A percentile compares a stretch with the other conserved stretches of the same genome.
Conservation (phyloP, 1,140 invertebrate species). For the Diorhabda carinulata region DNA sequence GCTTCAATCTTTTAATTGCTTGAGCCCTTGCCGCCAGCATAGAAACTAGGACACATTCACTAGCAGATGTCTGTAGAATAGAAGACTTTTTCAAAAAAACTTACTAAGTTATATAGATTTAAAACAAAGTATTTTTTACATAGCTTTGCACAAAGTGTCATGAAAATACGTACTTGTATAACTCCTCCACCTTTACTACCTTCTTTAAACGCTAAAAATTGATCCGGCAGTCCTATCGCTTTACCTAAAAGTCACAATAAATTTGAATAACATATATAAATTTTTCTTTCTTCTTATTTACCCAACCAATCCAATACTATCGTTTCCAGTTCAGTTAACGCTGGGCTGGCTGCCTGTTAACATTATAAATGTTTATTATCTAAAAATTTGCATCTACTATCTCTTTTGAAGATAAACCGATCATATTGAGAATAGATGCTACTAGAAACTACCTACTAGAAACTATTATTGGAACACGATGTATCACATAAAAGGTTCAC, state of each 20-base stretch:
- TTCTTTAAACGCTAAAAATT: constrained; percentile 78
- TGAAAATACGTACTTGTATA: constrained; percentile 67
- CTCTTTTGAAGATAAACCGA: too few relatives aligned
- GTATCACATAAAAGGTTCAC: too few relatives aligned
- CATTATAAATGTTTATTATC: too few relatives aligned
- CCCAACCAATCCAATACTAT: constrained; percentile 97
- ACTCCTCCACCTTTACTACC: constrained; percentile 88
- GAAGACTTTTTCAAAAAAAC: too few relatives aligned
- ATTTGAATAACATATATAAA: not conserved
- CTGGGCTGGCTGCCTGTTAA: constrained; percentile 73
- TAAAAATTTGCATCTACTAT: too few relatives aligned
- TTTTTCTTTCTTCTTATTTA: constrained; percentile 45
- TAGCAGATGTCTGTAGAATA: constrained; percentile 82
- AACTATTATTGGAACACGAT: too few relatives aligned
- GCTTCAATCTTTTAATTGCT: constrained; percentile 86
- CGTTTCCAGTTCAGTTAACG: constrained; percentile 95
- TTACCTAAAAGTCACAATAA: constrained; percentile 55
- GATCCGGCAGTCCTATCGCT: constrained; percentile 84
- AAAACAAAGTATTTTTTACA: too few relatives aligned
- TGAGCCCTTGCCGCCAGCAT: constrained; percentile 93
- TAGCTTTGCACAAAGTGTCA: not conserved
- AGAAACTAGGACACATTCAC: constrained; percentile 93
- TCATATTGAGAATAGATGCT: too few relatives aligned
- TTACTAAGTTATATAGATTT: too few relatives aligned
- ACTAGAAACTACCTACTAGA: too few relatives aligned